phyloP scores from a whole-genome alignment of 2,797 vertebrate genomes.

The Morus bassanus region DNA sequence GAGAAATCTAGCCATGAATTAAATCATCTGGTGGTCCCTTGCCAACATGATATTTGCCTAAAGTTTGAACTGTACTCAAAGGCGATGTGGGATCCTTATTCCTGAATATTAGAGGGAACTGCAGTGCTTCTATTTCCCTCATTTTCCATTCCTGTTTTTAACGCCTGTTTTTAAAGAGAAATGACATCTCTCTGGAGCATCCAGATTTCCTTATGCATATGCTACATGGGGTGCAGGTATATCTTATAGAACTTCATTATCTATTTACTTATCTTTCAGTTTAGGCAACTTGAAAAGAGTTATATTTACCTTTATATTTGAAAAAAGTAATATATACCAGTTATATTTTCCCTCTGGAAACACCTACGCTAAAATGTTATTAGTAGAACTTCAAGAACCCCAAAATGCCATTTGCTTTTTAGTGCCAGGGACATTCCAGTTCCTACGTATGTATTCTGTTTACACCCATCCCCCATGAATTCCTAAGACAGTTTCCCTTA shows the following conservation, averaged over 20 bases:
- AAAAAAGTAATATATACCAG: too few species aligned
- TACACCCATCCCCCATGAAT: slow-evolving; percentile 52
- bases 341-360: neutral
- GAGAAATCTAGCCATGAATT: neutral
- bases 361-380: neutral
- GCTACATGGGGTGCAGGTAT: neutral
- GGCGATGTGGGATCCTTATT: neutral
- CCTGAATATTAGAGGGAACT: neutral
- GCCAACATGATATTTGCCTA: slow-evolving; percentile 12
- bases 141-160: neutral
- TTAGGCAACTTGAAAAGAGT: neutral
- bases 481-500: slow-evolving; percentile 45
- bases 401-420: neutral
- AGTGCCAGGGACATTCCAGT: neutral
- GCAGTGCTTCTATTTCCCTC: neutral
- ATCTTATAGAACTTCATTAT: neutral
- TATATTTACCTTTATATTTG: too few species aligned
- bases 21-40: neutral
- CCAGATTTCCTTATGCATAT: neutral
- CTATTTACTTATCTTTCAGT: neutral
- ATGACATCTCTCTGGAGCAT: neutral
- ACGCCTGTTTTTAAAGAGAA: neutral
- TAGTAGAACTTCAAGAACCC: neutral
- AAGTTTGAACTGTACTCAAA: slow-evolving; percentile 31
- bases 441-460: neutral